Percentiles rank a stretch among this genome's conserved stretches.
Conservation (phyloP, 2,888 invertebrate genomes). For the Dyspetes luteomarginatus region DNA sequence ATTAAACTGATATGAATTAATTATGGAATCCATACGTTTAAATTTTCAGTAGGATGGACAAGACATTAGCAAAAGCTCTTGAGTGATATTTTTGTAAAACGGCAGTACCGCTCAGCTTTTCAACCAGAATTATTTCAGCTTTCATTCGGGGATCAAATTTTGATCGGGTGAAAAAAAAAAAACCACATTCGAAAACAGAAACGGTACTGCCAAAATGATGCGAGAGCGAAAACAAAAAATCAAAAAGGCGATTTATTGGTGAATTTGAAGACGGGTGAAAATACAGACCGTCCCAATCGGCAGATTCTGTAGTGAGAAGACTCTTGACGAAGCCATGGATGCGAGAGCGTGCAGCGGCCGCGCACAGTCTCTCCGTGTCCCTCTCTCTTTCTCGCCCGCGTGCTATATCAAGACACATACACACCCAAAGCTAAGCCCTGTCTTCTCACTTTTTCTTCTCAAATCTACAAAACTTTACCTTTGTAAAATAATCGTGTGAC, state of each 20-base stretch:
- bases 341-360: slow-evolving; percentile 87
- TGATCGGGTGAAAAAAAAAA: slow-evolving; percentile 2
- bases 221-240: slow-evolving; percentile 8
- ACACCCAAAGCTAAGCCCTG: slow-evolving; percentile 75
- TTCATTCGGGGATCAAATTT: not conserved
- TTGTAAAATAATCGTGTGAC: not conserved
- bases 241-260: slow-evolving; percentile 9
- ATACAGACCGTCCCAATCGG: slow-evolving; percentile 83
- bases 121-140: too few species aligned
- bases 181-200: not conserved
- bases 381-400: slow-evolving; percentile 84
- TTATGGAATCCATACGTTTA: not conserved
- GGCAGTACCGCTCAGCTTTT: too few species aligned
- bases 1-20: not conserved
- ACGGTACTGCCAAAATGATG: slow-evolving; percentile 19
- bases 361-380: slow-evolving; percentile 86
- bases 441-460: slow-evolving; percentile 61
- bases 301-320: slow-evolving; percentile 84
- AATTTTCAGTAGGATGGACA: too few species aligned
- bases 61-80: too few species aligned
- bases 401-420: slow-evolving; percentile 77
- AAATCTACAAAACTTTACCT: slow-evolving; percentile 9
- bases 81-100: too few species aligned
- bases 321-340: slow-evolving; percentile 88
- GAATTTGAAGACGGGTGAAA: slow-evolving; percentile 59